phyloP scores from a whole-genome alignment of 2,113 vertebrate species.

The Limanda limanda region DNA sequence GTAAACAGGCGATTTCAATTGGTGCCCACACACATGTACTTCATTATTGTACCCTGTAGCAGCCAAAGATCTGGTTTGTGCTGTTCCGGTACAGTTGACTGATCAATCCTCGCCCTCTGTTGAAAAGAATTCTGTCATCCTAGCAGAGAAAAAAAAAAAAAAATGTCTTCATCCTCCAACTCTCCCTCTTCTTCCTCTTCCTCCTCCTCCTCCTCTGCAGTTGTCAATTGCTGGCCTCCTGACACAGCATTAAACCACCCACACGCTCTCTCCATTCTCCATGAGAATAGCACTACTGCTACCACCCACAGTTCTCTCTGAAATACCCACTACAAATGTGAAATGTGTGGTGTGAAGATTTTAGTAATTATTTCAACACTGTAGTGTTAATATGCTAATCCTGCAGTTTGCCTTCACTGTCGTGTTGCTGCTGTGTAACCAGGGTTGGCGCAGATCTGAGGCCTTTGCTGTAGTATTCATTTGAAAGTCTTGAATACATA shows the following conservation, averaged over 20 bases:
- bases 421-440: conserved; percentile 15
- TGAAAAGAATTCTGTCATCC: conserved; percentile 25
- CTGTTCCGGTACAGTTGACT: background rate
- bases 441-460: conserved; percentile 1
- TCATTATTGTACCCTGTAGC: background rate
- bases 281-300: conserved; percentile 43
- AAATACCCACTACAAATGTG: conserved; percentile 55
- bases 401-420: conserved; percentile 1
- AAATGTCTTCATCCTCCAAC: conserved; percentile 66
- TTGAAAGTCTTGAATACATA: conserved; percentile 48
- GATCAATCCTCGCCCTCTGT: background rate
- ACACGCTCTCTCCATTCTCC: conserved; percentile 61
- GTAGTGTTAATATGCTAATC: background rate
- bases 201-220: conserved; percentile 73
- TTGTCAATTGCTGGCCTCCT: conserved; percentile 50
- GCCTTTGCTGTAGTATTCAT: conserved; percentile 22
- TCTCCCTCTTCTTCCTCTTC: conserved; percentile 73
- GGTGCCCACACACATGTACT: background rate
- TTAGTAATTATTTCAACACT: background rate
- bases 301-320: conserved; percentile 64
- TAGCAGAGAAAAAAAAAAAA: conserved; percentile 25
- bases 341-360: conserved; percentile 24
- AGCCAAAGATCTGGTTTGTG: background rate
- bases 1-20: background rate
- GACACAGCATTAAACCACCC: conserved; percentile 66